Conservation (phyloP, 2,888 invertebrate genomes). For the Biston stratarius region DNA sequence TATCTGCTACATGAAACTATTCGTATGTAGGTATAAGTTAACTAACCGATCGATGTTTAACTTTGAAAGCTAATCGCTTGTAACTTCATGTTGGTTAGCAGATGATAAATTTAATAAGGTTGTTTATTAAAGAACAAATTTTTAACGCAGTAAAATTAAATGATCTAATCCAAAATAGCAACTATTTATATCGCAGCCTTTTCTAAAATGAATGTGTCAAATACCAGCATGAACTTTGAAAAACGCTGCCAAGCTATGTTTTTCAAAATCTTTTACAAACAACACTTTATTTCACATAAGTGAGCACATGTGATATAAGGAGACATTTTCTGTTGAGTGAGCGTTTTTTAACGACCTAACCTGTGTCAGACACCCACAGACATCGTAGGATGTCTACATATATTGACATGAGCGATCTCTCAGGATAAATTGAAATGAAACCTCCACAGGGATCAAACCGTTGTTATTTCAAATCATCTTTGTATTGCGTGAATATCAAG, state of each 20-base stretch:
- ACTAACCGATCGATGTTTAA: constrained; percentile 4
- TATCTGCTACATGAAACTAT: constrained; percentile 1
- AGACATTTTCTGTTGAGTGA: not conserved
- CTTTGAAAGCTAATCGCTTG: not conserved
- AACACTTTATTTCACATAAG: not conserved
- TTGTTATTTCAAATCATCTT: constrained; percentile 22
- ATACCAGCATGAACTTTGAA: too few relatives aligned
- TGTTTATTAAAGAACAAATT: not conserved
- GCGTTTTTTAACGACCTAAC: constrained; percentile 3
- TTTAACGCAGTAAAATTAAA: not conserved
- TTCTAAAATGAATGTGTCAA: too few relatives aligned
- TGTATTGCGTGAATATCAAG: constrained; percentile 10
- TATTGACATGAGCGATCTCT: constrained; percentile 18
- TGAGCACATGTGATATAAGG: not conserved
- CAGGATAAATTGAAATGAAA: constrained; percentile 24
- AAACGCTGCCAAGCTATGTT: not conserved
- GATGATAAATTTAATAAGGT: not conserved
- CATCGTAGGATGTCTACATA: not conserved
- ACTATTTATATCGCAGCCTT: too few relatives aligned
- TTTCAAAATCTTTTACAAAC: not conserved
- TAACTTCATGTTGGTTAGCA: not conserved
- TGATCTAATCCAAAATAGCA: too few relatives aligned
- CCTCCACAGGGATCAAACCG: constrained; percentile 17
- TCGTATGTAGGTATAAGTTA: constrained; percentile 1
- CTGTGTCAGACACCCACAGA: constrained; percentile 12